Evolutionary conservation across 2,888 invertebrate species (phyloP), one percentile per base, ranked within the genome.

Genomic region (Nymphalis c-album): DNA sequence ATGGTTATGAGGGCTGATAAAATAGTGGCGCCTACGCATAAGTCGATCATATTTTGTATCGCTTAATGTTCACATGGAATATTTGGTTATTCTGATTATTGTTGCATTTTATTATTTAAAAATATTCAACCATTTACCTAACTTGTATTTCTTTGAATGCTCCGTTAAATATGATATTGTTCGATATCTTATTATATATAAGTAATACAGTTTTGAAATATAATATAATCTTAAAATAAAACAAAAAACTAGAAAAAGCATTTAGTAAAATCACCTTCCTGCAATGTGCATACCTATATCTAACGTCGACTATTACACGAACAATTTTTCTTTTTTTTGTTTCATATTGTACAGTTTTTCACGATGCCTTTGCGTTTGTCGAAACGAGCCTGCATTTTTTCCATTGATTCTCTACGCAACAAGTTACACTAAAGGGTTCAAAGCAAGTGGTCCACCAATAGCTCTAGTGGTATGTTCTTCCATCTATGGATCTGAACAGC

Each of bases 401-500:
- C 13, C 48, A 58, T 67, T 60, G 47, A 35, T 63, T 69, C 46
- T 46, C 48, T 46, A 61, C 64, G 69, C 71, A 71, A 71, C 71
- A 69, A 71, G 71, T 71, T 67, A 35, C 60, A 59, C 62, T 69
- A 60, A 40, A 64, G 50, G 48, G 40, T 22, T 71, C 69, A 71
- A 69, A 69, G 69, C 62, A 67, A 69, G 64, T 64, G 64, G 62
- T 67, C 64, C 57, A 67, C 64, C 69, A 67, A 67, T 71, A 62
- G 69, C 69, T 67, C 18, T 69, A 69, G 67, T 60, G 51, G 64
- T 64, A 18, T 59, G 61, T 62, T 69, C 22, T 57, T 69, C 60
- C 69, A 63, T 69, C 63, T 61, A 67, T 71, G 61, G 59, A 67
- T 58, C 55, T 71, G 67, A 67, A 69, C 60, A 62, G 62, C 55